Percentiles rank a stretch among this genome's conserved stretches.
These are phyloP conservation scores for Acleris cristana DNA, from an alignment of 2,888 invertebrate species.

Conservation along the genomic window DNA sequence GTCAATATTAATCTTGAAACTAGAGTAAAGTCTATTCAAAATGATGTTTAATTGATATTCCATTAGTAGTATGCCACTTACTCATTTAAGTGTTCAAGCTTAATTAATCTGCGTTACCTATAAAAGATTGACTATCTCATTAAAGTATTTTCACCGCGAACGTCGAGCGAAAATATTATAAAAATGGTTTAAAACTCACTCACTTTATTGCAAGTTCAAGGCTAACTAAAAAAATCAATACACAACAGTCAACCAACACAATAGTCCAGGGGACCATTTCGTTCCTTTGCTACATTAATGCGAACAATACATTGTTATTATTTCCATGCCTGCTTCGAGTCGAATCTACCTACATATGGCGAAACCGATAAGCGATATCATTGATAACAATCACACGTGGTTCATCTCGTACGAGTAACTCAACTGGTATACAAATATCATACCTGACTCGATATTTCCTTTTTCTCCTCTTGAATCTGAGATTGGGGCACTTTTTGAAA, in stretches of 20 bases:
- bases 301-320: slow-evolving; percentile 20
- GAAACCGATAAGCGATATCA: slow-evolving; percentile 31
- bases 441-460: slow-evolving; percentile 36
- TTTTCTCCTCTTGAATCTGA: slow-evolving; percentile 35
- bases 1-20: too few species aligned
- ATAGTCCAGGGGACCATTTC: slow-evolving; percentile 14
- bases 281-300: slow-evolving; percentile 11
- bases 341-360: slow-evolving; percentile 16
- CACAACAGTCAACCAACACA: slow-evolving; percentile 16
- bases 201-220: slow-evolving; percentile 28
- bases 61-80: too few species aligned
- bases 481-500: slow-evolving; percentile 41
- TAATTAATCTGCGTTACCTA: too few species aligned
- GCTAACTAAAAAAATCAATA: slow-evolving; percentile 28
- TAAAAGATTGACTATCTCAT: too few species aligned
- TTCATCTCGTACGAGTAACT: slow-evolving; percentile 14
- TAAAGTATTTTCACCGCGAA: too few species aligned
- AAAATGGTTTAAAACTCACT: not conserved
- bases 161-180: not conserved
- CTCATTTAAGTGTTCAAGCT: too few species aligned
- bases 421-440: slow-evolving; percentile 12
- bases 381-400: slow-evolving; percentile 43
- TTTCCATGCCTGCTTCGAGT: not conserved
- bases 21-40: too few species aligned
- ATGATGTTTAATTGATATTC: too few species aligned